Percentiles rank a stretch among this genome's conserved stretches.
Conservation (phyloP, 2,888 invertebrate genomes). For the Melanargia galathea region DNA sequence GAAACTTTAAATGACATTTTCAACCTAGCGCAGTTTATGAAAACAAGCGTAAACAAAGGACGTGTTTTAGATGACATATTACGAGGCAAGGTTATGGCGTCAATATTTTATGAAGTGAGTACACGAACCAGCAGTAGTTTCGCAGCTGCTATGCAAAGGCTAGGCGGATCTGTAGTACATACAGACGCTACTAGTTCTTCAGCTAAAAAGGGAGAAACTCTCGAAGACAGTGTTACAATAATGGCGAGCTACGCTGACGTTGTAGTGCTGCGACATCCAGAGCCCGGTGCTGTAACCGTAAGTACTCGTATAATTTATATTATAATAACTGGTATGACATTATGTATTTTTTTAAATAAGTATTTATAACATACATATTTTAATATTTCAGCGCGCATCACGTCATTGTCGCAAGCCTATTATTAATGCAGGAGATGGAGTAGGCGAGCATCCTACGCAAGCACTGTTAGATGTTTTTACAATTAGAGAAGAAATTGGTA, state of each 20-base stretch:
- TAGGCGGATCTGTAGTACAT: constrained; percentile 96
- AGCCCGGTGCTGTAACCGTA: constrained; percentile 94
- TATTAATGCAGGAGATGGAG: constrained; percentile 99
- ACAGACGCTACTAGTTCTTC: constrained; percentile 96
- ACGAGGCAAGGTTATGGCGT: constrained; percentile 96
- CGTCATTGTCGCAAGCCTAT: constrained; percentile 92
- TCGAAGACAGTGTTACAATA: constrained; percentile 93
- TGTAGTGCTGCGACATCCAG: constrained; percentile 96
- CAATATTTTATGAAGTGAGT: constrained; percentile 98
- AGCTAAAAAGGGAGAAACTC: constrained; percentile 97
- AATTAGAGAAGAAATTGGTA: constrained; percentile 99
- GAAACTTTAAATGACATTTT: constrained; percentile 96
- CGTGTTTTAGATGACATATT: constrained; percentile 92
- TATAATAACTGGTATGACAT: not conserved
- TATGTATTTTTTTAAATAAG: not conserved
- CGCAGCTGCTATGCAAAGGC: constrained; percentile 96
- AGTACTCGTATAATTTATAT: constrained; percentile 55
- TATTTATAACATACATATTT: not conserved
- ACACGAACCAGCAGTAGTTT: constrained; percentile 98
- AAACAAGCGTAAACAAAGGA: constrained; percentile 91
- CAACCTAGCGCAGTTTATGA: constrained; percentile 94
- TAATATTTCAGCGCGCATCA: constrained; percentile 86
- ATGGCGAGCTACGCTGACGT: constrained; percentile 97
- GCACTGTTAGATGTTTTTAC: constrained; percentile 98
- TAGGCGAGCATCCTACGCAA: constrained; percentile 98